Conservation (phyloP, 2,113 vertebrate species). For the Gallinago undulata region DNA sequence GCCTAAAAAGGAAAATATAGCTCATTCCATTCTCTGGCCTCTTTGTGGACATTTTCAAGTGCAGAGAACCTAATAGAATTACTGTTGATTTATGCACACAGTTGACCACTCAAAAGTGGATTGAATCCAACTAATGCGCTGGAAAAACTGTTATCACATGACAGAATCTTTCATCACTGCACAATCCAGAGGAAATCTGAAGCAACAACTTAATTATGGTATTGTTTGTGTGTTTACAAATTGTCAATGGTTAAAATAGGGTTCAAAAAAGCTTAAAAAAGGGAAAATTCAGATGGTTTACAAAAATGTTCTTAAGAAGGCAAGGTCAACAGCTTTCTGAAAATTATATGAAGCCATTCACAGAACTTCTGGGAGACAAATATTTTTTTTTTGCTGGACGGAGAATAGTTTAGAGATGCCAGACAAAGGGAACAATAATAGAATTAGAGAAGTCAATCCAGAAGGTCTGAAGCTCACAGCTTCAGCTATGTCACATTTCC, state of each 20-base stretch:
- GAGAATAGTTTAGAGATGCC: not conserved
- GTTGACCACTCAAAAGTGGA: not conserved
- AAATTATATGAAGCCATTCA: not conserved
- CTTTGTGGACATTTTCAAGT: not conserved
- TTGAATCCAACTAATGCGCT: not conserved
- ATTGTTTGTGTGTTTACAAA: not conserved
- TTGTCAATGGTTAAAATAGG: not conserved
- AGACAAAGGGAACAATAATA: not conserved
- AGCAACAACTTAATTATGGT: not conserved
- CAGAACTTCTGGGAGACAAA: not conserved
- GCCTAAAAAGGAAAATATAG: not conserved
- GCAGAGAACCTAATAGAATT: not conserved
- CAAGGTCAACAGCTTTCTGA: not conserved
- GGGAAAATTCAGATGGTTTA: not conserved
- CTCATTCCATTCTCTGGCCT: not conserved
- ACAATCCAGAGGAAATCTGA: not conserved
- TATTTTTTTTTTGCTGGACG: not conserved
- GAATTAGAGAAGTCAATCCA: not conserved
- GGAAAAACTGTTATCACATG: not conserved
- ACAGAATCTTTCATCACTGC: not conserved
- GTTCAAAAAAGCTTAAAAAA: not conserved
- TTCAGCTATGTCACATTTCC: not conserved
- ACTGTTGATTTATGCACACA: not conserved
- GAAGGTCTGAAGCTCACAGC: not conserved
- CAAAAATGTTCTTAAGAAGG: not conserved